Base-by-base conservation (phyloP, 2,797 vertebrate genomes). In the Podarcis siculus region DNA sequence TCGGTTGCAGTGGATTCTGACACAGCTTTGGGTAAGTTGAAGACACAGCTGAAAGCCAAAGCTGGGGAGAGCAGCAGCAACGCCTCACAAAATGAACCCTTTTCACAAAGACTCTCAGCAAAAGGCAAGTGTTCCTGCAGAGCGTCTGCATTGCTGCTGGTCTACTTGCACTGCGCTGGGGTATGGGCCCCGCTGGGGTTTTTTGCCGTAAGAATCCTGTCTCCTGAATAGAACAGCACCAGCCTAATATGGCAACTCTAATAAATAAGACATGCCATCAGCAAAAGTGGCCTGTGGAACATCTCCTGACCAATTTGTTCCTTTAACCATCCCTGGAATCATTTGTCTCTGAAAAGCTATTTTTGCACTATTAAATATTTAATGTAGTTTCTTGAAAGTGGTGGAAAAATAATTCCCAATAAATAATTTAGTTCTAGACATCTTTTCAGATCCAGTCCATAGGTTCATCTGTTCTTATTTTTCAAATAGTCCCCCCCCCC, bases 281-380 rank as follows among this genome's bases (percentile, higher is more conserved):
- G 64, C 73, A 13, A 25, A 45, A 67, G 1, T 27, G 25, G 8
- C 27, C 35, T 61, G 23, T 77, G 72, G 39, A 83, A 77, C 15
- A 35, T 5, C 12, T 67, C 67, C 42, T 37, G 72, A 19, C 71
- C 39, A 78, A 55, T 3, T 30, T 58, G n/a, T 72, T 79, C 67
- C 35, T 37, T n/a, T 58, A 39, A 37, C 17, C 37, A 35, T 49
- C 42, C 49, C 64, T 83, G 58, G 17, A 79, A 79, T 58, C 39
- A 83, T 87, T 83, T 77, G 27, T 49, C 42, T 15, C 73, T 58
- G 35, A 80, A 80, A 21, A 61, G 67, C 69, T 73, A 9, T 19
- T 64, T 87, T 81, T 64, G 27, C 69, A 42, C 81, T 55, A 77
- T 87, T 82, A 87, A 87, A 87, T 87, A 67, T 82, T 49, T 55